Conservation (phyloP, 2,888 invertebrate species). For the Baronia brevicornis region DNA sequence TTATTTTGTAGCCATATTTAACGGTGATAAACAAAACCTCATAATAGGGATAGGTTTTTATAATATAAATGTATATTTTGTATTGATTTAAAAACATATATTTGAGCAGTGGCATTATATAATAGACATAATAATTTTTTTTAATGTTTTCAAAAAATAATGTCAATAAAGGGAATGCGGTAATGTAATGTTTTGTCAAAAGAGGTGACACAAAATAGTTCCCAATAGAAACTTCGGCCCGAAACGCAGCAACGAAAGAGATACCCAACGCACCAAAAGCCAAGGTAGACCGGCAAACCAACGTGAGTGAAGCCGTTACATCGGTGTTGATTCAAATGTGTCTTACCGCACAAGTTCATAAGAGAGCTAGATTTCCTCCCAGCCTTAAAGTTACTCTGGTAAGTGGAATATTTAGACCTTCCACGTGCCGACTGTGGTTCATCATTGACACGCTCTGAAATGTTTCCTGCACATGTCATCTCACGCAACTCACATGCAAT, state of each 20-base stretch:
- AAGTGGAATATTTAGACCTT: constrained; percentile 89
- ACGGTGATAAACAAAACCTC: too few relatives aligned
- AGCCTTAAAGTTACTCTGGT: constrained; percentile 89
- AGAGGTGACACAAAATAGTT: constrained; percentile 30
- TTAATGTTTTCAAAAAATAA: too few relatives aligned
- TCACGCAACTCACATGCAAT: constrained; percentile 50
- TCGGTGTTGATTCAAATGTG: constrained; percentile 48
- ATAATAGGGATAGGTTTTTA: too few relatives aligned
- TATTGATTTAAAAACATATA: too few relatives aligned
- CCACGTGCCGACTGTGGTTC: constrained; percentile 86
- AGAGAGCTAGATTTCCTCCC: constrained; percentile 95
- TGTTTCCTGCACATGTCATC: constrained; percentile 73
- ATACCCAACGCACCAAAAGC: constrained; percentile 67
- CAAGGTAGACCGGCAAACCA: constrained; percentile 45
- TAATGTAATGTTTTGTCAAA: too few relatives aligned
- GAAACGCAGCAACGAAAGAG: constrained; percentile 48
- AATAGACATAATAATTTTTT: too few relatives aligned
- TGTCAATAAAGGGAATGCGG: too few relatives aligned
- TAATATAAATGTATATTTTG: too few relatives aligned
- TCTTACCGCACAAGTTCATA: constrained; percentile 97
- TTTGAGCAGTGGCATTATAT: too few relatives aligned
- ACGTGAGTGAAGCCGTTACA: constrained; percentile 55
- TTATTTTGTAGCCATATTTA: too few relatives aligned
- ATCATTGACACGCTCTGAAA: constrained; percentile 90
- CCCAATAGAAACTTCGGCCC: constrained; percentile 49